Percentiles rank a stretch among this genome's conserved stretches.
Evolutionary conservation across 1,140 invertebrate species (phyloP).

Genomic region (Tyrophagus putrescentiae): DNA sequence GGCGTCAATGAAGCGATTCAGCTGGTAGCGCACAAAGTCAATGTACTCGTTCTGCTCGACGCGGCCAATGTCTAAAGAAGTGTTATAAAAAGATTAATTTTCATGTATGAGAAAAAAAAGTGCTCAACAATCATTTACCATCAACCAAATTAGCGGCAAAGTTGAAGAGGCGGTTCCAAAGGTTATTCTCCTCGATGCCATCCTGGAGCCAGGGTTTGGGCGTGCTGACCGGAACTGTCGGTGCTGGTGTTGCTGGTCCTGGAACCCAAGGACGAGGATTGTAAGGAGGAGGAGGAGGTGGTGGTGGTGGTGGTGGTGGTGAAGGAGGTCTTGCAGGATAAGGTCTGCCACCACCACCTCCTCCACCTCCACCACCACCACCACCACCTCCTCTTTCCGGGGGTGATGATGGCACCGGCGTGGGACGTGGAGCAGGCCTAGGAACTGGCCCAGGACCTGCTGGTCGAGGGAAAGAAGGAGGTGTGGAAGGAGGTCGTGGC

Average conservation of each 20-base stretch:
- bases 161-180: not conserved
- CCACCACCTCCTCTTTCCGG: not conserved
- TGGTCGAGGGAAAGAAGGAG: not conserved
- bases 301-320: not conserved
- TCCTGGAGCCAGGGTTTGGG: not conserved
- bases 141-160: not conserved
- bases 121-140: slow-evolving; percentile 4
- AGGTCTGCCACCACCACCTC: not conserved
- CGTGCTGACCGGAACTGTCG: not conserved
- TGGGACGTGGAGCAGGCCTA: not conserved
- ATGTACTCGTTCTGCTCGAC: not conserved
- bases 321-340: not conserved
- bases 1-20: slow-evolving; percentile 12
- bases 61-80: not conserved
- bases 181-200: not conserved
- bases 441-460: not conserved
- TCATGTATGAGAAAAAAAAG: not conserved
- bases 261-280: not conserved
- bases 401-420: not conserved
- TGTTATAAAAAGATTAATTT: not conserved
- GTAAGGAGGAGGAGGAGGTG: not conserved
- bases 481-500: not conserved
- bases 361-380: not conserved
- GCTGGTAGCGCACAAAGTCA: slow-evolving; percentile 1
- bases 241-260: too few relatives aligned